Evolutionary conservation across 2,888 invertebrate species (phyloP).

Genomic region (Trichopoda pennipes): DNA sequence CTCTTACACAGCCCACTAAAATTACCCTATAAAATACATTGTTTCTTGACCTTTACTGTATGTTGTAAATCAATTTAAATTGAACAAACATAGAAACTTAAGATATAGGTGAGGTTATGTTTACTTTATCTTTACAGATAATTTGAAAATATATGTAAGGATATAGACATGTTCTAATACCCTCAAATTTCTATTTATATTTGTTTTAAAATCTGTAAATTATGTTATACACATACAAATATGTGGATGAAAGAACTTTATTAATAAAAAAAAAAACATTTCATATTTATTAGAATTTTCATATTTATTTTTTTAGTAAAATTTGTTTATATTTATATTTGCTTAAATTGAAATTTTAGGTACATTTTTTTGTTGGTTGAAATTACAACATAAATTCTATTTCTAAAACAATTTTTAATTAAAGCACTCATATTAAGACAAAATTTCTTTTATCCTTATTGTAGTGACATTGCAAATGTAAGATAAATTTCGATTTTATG

Average conservation of each 20-base stretch:
- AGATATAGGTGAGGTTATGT: background rate
- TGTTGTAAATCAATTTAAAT: background rate
- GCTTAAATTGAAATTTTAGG: too few species aligned
- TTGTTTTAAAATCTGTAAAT: background rate
- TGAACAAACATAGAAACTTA: background rate
- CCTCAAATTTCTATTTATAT: background rate
- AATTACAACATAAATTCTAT: too few species aligned
- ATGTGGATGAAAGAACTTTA: background rate
- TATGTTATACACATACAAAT: background rate
- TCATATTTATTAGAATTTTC: background rate
- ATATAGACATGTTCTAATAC: background rate
- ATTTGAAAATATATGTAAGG: background rate
- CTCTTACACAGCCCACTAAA: too few species aligned
- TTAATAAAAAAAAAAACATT: background rate
- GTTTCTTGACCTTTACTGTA: background rate
- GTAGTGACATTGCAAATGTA: too few species aligned
- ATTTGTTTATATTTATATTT: too few species aligned
- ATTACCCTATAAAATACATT: too few species aligned
- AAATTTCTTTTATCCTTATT: too few species aligned
- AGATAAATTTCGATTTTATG: too few species aligned
- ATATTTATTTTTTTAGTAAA: background rate
- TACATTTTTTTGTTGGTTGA: too few species aligned
- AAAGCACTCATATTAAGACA: too few species aligned
- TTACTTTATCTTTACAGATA: background rate
- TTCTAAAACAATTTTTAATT: too few species aligned